These are phyloP conservation scores for Lysandra bellargus DNA, from an alignment of 2,888 invertebrate genomes.

Conservation along the genomic window DNA sequence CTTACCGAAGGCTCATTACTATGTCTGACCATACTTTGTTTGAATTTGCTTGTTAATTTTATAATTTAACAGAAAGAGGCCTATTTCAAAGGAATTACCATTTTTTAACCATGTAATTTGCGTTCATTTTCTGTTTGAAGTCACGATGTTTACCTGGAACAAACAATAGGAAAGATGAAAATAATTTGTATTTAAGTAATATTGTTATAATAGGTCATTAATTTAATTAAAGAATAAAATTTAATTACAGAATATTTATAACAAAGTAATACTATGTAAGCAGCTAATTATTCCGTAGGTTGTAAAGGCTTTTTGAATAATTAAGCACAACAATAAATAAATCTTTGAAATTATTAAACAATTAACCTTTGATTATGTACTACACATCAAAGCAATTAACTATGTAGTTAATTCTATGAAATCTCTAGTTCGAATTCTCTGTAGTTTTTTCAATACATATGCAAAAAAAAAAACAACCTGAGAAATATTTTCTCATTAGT, in stretches of 20 bases:
- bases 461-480: too few relatives aligned
- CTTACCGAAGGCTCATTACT: constrained; percentile 54
- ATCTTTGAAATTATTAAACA: not conserved
- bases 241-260: not conserved
- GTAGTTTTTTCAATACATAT: too few relatives aligned
- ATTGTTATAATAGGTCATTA: constrained; percentile 11
- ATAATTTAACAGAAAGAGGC: constrained; percentile 39
- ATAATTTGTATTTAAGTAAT: constrained; percentile 20
- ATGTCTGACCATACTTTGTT: constrained; percentile 39
- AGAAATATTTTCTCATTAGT: too few relatives aligned
- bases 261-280: not conserved
- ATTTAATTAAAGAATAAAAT: not conserved
- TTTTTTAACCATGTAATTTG: constrained; percentile 35
- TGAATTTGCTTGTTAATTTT: constrained; percentile 40
- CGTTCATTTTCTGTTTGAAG: constrained; percentile 31
- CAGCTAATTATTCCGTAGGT: not conserved
- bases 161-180: constrained; percentile 25
- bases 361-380: too few relatives aligned
- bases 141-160: constrained; percentile 30
- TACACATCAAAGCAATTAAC: too few relatives aligned
- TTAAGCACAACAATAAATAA: not conserved
- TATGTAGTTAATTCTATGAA: too few relatives aligned
- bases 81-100: constrained; percentile 35
- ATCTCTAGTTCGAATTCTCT: too few relatives aligned
- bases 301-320: not conserved